Evolutionary conservation across 2,797 vertebrate genomes (phyloP).

Genomic region (Oreonectes daqikongensis): DNA sequence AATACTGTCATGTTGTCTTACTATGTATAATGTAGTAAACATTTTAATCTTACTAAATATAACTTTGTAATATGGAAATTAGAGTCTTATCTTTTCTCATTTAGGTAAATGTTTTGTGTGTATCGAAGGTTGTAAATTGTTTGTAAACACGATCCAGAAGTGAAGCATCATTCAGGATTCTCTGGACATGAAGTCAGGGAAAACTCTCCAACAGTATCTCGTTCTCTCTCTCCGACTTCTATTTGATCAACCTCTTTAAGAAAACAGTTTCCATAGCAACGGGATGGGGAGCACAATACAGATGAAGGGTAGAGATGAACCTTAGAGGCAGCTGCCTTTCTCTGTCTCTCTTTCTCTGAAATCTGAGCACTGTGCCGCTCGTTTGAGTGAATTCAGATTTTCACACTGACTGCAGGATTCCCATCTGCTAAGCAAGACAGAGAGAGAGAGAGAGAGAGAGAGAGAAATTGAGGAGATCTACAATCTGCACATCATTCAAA

Average conservation of each 20-base stretch:
- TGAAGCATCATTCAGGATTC: constrained; percentile 7
- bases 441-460: neutral
- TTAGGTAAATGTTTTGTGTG: too few relatives aligned
- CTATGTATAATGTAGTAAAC: too few relatives aligned
- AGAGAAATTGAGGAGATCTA: neutral
- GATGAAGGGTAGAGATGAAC: constrained; percentile 49
- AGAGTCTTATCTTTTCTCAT: too few relatives aligned
- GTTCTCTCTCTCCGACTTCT: constrained; percentile 19
- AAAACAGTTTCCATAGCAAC: constrained; percentile 57
- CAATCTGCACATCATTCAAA: neutral
- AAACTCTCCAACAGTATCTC: constrained; percentile 25
- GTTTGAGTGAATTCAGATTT: neutral
- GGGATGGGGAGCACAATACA: constrained; percentile 40
- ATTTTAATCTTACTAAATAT: too few relatives aligned
- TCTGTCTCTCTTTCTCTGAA: constrained; percentile 9
- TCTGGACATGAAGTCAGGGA: constrained; percentile 15
- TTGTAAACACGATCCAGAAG: neutral
- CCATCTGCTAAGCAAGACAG: neutral
- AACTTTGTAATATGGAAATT: too few relatives aligned
- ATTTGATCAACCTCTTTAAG: constrained; percentile 49
- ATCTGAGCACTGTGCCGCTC: neutral
- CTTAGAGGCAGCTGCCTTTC: constrained; percentile 28
- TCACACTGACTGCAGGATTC: constrained; percentile 1
- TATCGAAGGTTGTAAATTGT: too few relatives aligned
- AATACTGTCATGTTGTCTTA: too few relatives aligned